Evolutionary conservation across 1,140 invertebrate genomes (phyloP), one percentile per base, ranked within the genome.

Genomic region (Drosophila subpulchrella): DNA sequence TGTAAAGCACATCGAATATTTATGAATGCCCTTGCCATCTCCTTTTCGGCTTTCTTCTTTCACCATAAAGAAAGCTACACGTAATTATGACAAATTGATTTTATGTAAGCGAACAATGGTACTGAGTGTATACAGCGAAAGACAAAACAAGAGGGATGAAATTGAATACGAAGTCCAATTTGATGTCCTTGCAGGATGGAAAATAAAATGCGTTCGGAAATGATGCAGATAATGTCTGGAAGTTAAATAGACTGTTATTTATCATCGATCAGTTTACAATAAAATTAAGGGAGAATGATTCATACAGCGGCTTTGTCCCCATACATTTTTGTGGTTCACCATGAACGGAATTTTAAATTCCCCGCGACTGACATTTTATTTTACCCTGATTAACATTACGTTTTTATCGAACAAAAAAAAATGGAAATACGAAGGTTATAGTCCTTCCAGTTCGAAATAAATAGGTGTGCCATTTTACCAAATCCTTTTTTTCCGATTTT

Each of bases 41-140:
- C 24, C 11, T 20, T 3, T 24, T 27, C 5, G 17, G 15, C 41
- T 38, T 24, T 42, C 39, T 12, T 20, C 15, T 10, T 42, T 56
- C 7, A 36, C 20, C 63, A 48, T 8, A 24, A 56, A 56, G 41
- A 71, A 55, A 48, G 67, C 65, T 71, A 39, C 51, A 36, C 38
- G 42, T 77, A 82, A 88, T 83, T 83, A 83, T 73, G 67, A 82
- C 74, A 73, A 89, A 88, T 73, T 74, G 62, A 82, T 75, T 88
- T 71, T 55, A 55, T 74, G 72, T 80, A 46, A 20, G 59, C 62
- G 54, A 66, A 75, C 61, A 80, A 75, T 80, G 57, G n/a, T 39
- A 39, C 4, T 32, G 63, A 47, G 34, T n/a, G 41, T 68, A 11
- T 39, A 4, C 12, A 10, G n/a, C 4, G 7, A 13, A 36, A 36